Evolutionary conservation across 2,888 invertebrate species (phyloP), one percentile per base, ranked within the genome.

Genomic region (Heterodera filipjevi): DNA sequence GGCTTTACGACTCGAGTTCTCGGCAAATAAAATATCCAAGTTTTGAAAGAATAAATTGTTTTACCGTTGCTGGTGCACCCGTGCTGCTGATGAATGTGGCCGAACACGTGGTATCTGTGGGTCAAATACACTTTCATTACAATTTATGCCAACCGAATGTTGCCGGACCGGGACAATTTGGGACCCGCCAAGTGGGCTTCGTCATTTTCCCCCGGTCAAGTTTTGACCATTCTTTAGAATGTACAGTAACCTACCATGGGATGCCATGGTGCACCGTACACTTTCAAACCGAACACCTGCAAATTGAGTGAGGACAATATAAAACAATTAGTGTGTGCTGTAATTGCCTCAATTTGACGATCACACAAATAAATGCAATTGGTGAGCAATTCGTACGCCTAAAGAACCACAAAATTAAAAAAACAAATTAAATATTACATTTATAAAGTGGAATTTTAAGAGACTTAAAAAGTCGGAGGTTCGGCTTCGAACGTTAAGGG

Each of bases 11-110:
- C n/a, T n/a, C n/a, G n/a, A n/a, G n/a, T n/a, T n/a, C n/a, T n/a
- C n/a, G n/a, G n/a, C n/a, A n/a, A n/a, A n/a, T n/a, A n/a, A n/a
- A n/a, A n/a, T n/a, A n/a, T n/a, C n/a, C n/a, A n/a, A n/a, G 12
- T 39, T 39, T 39, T 39, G n/a, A n/a, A 6, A 39, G 12, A 0
- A 39, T 22, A 27, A 2, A n/a, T 33, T 33, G 39, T 32, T 49
- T 92, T 92, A 14, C 94, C 94, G 90, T 95, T 94, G 22, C 94
- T 93, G 35, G 94, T 93, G 46, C 94, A 92, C 1, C 94, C 94
- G 90, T 94, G 94, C 77, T 81, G 94, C 92, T 94, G 94, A 90
- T 95, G 95, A 78, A 95, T 93, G 89, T 95, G 95, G 0, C 95
- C 95, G 90, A 94, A 95, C 10, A 95, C 92, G 89, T 95, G 95